These are phyloP conservation scores for Ptiloglossa arizonensis DNA, from an alignment of 1,140 invertebrate species.

Conservation along the genomic window DNA sequence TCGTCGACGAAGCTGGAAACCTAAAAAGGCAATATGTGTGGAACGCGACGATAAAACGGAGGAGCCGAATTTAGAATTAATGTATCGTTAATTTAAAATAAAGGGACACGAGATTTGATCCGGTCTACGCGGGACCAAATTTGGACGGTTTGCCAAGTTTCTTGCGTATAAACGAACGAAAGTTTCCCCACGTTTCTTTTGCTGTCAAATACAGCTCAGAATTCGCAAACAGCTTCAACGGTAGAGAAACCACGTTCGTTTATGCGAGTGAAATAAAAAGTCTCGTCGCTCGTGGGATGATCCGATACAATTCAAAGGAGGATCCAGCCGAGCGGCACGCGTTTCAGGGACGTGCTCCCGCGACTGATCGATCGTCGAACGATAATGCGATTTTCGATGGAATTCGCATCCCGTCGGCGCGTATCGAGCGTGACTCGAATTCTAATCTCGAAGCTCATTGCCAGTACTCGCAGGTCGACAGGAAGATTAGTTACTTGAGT, in stretches of 20 bases:
- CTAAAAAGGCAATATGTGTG: too few relatives aligned
- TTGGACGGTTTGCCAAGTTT: too few relatives aligned
- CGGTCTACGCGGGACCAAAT: too few relatives aligned
- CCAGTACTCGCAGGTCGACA: not conserved
- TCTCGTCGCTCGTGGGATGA: not conserved
- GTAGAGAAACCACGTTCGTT: not conserved
- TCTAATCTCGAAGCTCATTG: constrained; percentile 29
- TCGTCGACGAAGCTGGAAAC: too few relatives aligned
- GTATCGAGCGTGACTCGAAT: constrained; percentile 3
- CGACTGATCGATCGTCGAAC: not conserved
- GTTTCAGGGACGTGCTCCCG: not conserved
- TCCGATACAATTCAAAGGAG: not conserved
- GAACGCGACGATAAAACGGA: too few relatives aligned
- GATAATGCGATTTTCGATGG: constrained; percentile 16
- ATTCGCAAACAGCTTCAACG: not conserved
- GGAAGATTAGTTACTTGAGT: constrained; percentile 23
- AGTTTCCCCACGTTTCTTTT: too few relatives aligned
- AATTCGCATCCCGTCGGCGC: not conserved
- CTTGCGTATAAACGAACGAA: too few relatives aligned
- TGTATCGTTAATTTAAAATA: too few relatives aligned
- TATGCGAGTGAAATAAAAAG: not conserved
- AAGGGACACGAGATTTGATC: too few relatives aligned
- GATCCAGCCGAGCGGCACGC: not conserved
- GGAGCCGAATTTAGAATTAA: too few relatives aligned
- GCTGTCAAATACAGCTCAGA: too few relatives aligned